Evolutionary conservation across 2,113 vertebrate genomes (phyloP).

Genomic region (Strix uralensis): DNA sequence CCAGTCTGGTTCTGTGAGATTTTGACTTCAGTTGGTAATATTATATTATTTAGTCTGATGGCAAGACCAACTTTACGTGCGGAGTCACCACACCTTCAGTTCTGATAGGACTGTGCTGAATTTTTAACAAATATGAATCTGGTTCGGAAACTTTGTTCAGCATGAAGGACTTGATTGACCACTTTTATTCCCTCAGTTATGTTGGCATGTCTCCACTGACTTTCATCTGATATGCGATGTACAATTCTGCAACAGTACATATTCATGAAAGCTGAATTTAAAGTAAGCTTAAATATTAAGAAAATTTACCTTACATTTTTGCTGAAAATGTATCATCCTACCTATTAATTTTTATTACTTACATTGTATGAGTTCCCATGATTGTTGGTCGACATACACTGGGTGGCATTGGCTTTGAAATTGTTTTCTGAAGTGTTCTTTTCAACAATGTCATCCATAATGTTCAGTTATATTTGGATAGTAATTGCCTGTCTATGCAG

Average conservation of each 20-base stretch:
- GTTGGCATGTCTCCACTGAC: background rate
- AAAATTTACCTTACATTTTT: background rate
- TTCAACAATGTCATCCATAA: background rate
- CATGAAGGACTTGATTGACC: background rate
- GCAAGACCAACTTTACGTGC: background rate
- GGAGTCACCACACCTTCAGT: background rate
- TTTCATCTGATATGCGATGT: background rate
- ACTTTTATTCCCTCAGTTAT: background rate
- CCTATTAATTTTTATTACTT: background rate
- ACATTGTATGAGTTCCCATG: background rate
- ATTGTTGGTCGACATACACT: background rate
- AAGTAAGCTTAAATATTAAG: background rate
- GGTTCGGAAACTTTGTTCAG: background rate
- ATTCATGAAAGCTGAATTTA: background rate
- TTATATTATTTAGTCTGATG: background rate
- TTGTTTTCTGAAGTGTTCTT: constrained; percentile 2
- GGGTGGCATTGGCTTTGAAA: background rate
- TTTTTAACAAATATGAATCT: background rate
- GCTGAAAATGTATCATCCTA: background rate
- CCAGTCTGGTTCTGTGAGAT: background rate
- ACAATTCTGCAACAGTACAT: background rate
- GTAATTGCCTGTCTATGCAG: constrained; percentile 43
- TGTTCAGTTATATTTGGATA: background rate
- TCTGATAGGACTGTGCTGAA: background rate
- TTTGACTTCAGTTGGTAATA: background rate